Conservation (phyloP, 2,797 vertebrate genomes). For the Gymnopithys bicolor region DNA sequence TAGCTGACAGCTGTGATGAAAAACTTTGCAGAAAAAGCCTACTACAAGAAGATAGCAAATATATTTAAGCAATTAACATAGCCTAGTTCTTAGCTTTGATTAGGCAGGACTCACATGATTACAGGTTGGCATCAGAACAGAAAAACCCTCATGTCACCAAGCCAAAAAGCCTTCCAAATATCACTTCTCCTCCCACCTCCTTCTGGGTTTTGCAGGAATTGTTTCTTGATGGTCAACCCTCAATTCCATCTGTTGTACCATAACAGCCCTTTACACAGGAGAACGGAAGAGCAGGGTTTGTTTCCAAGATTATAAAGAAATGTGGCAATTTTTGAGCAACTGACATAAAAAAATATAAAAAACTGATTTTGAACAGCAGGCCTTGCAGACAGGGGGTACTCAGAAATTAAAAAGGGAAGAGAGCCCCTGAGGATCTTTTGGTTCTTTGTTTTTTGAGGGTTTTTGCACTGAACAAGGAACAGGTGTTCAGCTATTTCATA, state of each 20-base stretch:
- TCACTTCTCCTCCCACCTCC: background rate
- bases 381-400: background rate
- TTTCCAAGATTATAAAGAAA: background rate
- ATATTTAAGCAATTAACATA: background rate
- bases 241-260: background rate
- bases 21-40: background rate
- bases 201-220: background rate
- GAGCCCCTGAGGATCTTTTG: background rate
- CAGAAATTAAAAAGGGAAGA: background rate
- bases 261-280: background rate
- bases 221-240: background rate
- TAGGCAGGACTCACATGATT: background rate
- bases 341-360: background rate
- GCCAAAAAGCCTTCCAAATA: background rate
- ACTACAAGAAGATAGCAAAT: background rate
- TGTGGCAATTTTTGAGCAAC: background rate
- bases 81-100: background rate
- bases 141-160: background rate
- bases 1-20: background rate
- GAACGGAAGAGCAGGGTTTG: background rate
- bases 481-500: conserved; percentile 55
- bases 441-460: background rate
- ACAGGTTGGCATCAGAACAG: background rate
- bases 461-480: background rate
- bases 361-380: background rate